phyloP scores from a whole-genome alignment of 2,113 vertebrate species.

The Coryphaenoides rupestris region DNA sequence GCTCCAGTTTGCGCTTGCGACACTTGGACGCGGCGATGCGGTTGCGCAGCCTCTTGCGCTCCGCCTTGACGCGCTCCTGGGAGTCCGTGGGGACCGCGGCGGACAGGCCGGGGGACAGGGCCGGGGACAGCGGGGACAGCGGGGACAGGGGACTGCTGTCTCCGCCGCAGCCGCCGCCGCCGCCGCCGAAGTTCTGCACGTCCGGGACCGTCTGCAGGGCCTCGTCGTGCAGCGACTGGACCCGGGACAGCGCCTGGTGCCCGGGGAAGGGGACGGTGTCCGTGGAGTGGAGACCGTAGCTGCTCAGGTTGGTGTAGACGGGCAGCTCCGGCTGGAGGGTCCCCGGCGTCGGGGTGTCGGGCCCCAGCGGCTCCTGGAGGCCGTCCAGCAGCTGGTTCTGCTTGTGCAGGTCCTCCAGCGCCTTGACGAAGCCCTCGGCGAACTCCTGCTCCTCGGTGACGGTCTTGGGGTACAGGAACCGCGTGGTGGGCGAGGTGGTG shows the following conservation, averaged over 20 bases:
- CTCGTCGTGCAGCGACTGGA: slow-evolving; percentile 77
- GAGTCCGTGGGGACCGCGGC: slow-evolving; percentile 94
- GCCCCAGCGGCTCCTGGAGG: too few relatives aligned
- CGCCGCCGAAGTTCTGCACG: slow-evolving; percentile 88
- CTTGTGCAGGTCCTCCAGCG: slow-evolving; percentile 91
- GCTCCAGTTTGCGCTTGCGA: slow-evolving; percentile 91
- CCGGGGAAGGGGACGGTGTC: slow-evolving; percentile 75
- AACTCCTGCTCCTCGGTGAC: slow-evolving; percentile 93
- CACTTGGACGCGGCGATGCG: slow-evolving; percentile 95
- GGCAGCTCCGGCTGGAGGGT: slow-evolving; percentile 74
- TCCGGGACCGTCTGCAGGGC: slow-evolving; percentile 95
- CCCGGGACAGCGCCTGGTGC: slow-evolving; percentile 15
- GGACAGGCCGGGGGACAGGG: slow-evolving; percentile 87
- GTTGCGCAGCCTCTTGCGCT: slow-evolving; percentile 91
- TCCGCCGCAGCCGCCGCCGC: background rate
- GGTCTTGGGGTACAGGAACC: slow-evolving; percentile 84
- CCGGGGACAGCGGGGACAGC: too few relatives aligned
- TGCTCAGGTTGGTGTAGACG: slow-evolving; percentile 79
- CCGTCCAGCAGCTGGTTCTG: slow-evolving; percentile 84
- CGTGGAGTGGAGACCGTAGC: slow-evolving; percentile 75
- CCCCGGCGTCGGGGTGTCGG: slow-evolving; percentile 37
- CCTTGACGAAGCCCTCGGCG: slow-evolving; percentile 94
- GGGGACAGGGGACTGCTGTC: too few relatives aligned
- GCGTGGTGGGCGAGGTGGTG: slow-evolving; percentile 84
- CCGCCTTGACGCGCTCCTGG: slow-evolving; percentile 90